Evolutionary conservation across 2,888 invertebrate species (phyloP).

Genomic region (Drosophila crucigera): DNA sequence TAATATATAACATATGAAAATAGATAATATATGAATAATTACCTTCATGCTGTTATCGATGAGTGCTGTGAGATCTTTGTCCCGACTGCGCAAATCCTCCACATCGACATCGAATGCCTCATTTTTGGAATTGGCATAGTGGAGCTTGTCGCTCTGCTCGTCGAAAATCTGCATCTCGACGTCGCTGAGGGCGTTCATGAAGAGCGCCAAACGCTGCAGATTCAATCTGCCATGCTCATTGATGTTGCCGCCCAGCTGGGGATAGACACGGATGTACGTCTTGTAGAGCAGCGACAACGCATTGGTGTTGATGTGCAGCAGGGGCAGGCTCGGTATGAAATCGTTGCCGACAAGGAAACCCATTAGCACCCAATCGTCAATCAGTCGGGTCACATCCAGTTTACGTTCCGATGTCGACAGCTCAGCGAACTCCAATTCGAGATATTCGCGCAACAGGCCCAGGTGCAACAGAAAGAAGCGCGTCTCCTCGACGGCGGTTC

Average conservation of each 20-base stretch:
- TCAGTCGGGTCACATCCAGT: slow-evolving; percentile 95
- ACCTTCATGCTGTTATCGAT: slow-evolving; percentile 82
- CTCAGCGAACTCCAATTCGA: slow-evolving; percentile 94
- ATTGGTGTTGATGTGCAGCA: slow-evolving; percentile 96
- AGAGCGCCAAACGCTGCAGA: slow-evolving; percentile 93
- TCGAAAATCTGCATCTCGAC: slow-evolving; percentile 92
- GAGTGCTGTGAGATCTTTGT: slow-evolving; percentile 75
- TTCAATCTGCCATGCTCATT: slow-evolving; percentile 95
- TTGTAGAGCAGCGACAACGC: slow-evolving; percentile 94
- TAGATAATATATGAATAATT: slow-evolving; percentile 3
- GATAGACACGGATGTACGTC: slow-evolving; percentile 94
- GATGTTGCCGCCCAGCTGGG: slow-evolving; percentile 96
- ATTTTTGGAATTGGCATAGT: slow-evolving; percentile 91
- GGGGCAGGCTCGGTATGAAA: slow-evolving; percentile 98
- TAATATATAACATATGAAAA: not conserved
- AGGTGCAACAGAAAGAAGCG: slow-evolving; percentile 97
- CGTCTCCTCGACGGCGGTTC: slow-evolving; percentile 93
- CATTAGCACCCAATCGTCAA: slow-evolving; percentile 99
- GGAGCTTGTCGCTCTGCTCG: slow-evolving; percentile 92
- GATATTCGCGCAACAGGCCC: slow-evolving; percentile 95
- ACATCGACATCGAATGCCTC: slow-evolving; percentile 83
- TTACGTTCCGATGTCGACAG: slow-evolving; percentile 88
- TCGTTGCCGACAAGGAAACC: slow-evolving; percentile 99
- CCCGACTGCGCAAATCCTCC: slow-evolving; percentile 62
- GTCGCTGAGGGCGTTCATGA: slow-evolving; percentile 90